These are phyloP conservation scores for Caenorhabditis imperialis DNA, from an alignment of 2,888 invertebrate genomes.

Conservation along the genomic window DNA sequence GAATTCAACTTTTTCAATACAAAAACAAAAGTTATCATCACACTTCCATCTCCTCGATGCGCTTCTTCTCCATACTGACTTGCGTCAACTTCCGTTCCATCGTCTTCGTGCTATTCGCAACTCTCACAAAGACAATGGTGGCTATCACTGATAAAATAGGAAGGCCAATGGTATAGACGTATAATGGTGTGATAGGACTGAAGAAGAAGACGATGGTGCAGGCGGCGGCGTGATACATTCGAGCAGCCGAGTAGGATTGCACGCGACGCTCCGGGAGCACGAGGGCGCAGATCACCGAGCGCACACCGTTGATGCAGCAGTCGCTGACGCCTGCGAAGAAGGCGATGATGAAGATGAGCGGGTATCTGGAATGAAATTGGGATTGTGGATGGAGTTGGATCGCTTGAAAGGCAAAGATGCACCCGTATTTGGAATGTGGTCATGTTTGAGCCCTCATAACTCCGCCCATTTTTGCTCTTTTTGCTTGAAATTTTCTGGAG, in stretches of 20 bases:
- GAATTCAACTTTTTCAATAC: too few species aligned
- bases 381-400: too few species aligned
- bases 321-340: conserved; percentile 56
- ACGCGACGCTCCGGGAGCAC: conserved; percentile 55
- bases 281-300: conserved; percentile 58
- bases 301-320: conserved; percentile 56
- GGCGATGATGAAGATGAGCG: conserved; percentile 46
- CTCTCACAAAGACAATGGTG: conserved; percentile 23
- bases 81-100: conserved; percentile 38
- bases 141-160: conserved; percentile 9
- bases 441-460: too few species aligned
- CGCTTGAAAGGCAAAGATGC: too few species aligned
- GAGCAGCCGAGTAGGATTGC: conserved; percentile 60
- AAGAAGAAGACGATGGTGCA: conserved; percentile 29
- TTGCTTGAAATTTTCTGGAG: too few species aligned
- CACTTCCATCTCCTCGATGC: neutral
- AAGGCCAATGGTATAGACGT: conserved; percentile 30
- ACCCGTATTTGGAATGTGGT: too few species aligned
- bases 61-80: conserved; percentile 10
- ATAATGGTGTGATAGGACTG: conserved; percentile 19
- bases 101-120: conserved; percentile 9
- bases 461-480: too few species aligned
- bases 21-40: too few species aligned
- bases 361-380: conserved; percentile 37
- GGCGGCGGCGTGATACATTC: conserved; percentile 56